These are phyloP conservation scores for Colius striatus DNA, from an alignment of 2,113 vertebrate genomes.

Conservation along the genomic window DNA sequence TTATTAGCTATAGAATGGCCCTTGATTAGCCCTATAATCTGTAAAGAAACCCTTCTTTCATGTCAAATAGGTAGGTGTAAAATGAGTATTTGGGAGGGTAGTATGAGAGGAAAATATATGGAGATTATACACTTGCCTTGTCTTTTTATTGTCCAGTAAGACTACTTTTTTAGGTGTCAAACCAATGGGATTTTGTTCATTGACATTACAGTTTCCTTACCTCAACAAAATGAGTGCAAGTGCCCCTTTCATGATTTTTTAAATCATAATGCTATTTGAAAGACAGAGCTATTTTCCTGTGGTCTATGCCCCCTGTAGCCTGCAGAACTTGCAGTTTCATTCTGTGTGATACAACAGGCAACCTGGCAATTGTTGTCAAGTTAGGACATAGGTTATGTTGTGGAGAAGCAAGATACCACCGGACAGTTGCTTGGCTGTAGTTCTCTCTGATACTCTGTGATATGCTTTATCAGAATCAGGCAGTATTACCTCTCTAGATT, in stretches of 20 bases:
- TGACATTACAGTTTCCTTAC: neutral
- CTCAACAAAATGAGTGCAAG: neutral
- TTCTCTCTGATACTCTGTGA: neutral
- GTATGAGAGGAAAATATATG: neutral
- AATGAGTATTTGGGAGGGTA: neutral
- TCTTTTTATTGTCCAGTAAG: neutral
- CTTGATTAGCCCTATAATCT: neutral
- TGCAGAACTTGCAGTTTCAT: neutral
- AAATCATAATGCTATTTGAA: neutral
- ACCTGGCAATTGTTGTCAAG: neutral
- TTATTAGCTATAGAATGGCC: neutral
- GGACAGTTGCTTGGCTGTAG: neutral
- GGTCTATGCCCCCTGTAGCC: neutral
- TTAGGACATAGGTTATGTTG: neutral
- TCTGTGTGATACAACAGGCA: neutral
- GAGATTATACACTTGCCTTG: neutral
- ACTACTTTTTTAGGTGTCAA: neutral
- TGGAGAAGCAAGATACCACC: neutral
- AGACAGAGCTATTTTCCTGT: neutral
- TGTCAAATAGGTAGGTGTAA: neutral
- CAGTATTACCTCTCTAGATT: neutral
- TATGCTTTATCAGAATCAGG: neutral
- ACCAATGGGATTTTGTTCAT: neutral
- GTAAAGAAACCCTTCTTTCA: accelerated
- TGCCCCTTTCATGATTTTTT: neutral